Evolutionary conservation across 2,797 vertebrate genomes (phyloP).

Genomic region (Octomys mimax): DNA sequence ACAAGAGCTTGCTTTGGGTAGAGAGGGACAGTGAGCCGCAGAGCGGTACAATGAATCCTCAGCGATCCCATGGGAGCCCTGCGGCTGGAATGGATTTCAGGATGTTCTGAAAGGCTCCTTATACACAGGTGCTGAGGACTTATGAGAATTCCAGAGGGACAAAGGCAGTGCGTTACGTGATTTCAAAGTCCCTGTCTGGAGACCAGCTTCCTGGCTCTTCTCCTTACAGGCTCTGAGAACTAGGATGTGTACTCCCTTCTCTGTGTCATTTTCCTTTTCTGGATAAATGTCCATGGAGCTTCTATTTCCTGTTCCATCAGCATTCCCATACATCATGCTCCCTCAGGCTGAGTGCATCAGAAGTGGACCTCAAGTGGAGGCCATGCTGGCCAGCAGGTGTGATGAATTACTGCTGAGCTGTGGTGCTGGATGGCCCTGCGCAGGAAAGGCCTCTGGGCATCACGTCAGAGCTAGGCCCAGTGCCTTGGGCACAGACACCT

Average conservation of each 20-base stretch:
- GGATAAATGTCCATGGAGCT: neutral
- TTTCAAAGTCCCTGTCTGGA: neutral
- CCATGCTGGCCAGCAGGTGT: neutral
- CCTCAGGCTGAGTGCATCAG: neutral
- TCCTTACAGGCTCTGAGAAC: neutral
- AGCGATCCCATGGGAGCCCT: neutral
- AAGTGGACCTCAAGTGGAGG: neutral
- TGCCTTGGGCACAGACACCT: neutral
- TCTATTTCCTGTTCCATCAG: neutral
- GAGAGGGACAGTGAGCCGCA: neutral
- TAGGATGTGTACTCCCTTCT: neutral
- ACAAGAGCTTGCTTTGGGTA: neutral
- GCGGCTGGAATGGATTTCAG: neutral
- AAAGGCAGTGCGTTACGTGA: neutral
- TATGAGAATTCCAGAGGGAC: neutral
- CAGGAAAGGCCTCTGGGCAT: neutral
- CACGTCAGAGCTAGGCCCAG: neutral
- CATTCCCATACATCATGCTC: accelerated
- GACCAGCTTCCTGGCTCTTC: neutral
- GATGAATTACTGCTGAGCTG: neutral
- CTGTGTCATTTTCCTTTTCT: neutral
- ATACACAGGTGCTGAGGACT: neutral
- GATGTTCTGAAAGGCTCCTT: neutral
- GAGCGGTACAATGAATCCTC: neutral
- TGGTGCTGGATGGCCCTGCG: neutral